Evolutionary conservation across 2,113 vertebrate species (phyloP).

Genomic region (Macquaria australasica): DNA sequence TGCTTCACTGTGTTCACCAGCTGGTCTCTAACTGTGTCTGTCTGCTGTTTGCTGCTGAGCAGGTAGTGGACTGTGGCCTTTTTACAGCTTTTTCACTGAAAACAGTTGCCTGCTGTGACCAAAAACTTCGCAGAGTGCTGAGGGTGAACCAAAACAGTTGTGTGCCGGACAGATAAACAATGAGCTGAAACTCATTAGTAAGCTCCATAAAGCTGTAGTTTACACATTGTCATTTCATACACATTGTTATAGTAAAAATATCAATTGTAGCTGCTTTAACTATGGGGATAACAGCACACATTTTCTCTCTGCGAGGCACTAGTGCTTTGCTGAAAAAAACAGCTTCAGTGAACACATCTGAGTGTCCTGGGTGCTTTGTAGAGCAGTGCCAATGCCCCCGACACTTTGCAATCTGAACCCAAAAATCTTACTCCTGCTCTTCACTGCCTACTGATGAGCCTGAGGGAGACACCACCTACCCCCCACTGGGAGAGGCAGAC

Average conservation of each 20-base stretch:
- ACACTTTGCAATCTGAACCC: not conserved
- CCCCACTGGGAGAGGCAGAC: slow-evolving; percentile 17
- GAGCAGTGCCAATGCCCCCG: not conserved
- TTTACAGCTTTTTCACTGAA: too few species aligned
- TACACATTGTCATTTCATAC: not conserved
- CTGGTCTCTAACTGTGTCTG: too few species aligned
- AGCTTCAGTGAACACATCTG: not conserved
- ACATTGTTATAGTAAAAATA: not conserved
- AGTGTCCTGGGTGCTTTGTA: not conserved
- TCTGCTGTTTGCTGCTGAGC: too few species aligned
- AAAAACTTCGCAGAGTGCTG: too few species aligned
- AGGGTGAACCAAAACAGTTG: too few species aligned
- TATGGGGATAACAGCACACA: not conserved
- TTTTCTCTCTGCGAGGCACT: not conserved
- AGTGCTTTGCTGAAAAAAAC: not conserved
- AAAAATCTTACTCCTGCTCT: slow-evolving; percentile 10
- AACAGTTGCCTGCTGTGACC: too few species aligned
- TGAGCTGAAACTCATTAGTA: too few species aligned
- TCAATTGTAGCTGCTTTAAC: not conserved
- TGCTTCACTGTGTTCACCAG: too few species aligned
- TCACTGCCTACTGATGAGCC: not conserved
- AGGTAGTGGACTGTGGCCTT: too few species aligned
- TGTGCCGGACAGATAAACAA: too few species aligned
- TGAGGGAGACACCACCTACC: not conserved
- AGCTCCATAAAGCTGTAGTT: too few species aligned